Percentiles rank a stretch among this genome's conserved stretches.
phyloP scores from a whole-genome alignment of 1,140 invertebrate genomes.

The Caenorhabditis elegans region DNA sequence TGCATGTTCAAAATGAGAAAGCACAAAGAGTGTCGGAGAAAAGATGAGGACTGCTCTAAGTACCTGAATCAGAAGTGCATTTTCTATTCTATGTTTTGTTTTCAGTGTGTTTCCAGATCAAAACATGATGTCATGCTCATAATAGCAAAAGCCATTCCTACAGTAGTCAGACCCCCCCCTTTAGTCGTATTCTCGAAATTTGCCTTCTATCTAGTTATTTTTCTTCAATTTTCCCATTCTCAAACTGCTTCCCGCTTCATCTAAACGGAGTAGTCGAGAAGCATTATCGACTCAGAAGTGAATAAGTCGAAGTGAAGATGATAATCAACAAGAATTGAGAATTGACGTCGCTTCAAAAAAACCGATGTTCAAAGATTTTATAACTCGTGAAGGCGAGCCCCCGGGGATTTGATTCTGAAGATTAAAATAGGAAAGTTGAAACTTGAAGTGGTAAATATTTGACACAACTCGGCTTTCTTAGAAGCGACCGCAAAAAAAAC shows the following conservation, averaged over 20 bases:
- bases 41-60: background rate
- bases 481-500: background rate
- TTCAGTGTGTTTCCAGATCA: background rate
- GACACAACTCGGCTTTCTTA: background rate
- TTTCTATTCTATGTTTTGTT: background rate
- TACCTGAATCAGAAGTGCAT: background rate
- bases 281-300: background rate
- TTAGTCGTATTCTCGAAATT: too few species aligned
- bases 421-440: background rate
- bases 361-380: slow-evolving; percentile 26
- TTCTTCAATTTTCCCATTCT: background rate
- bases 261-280: background rate
- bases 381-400: background rate
- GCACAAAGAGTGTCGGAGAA: background rate
- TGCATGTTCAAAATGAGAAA: slow-evolving; percentile 13
- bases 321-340: slow-evolving; percentile 28
- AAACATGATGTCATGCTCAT: background rate
- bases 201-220: background rate
- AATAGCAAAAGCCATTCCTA: background rate
- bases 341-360: slow-evolving; percentile 8
- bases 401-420: background rate
- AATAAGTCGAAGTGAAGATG: background rate
- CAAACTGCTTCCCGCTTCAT: background rate
- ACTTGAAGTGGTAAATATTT: slow-evolving; percentile 6
- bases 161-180: background rate